These are phyloP conservation scores for Phenganax stokvisi DNA, from an alignment of 92 coral and sea anemone genomes.

Conservation along the genomic window DNA sequence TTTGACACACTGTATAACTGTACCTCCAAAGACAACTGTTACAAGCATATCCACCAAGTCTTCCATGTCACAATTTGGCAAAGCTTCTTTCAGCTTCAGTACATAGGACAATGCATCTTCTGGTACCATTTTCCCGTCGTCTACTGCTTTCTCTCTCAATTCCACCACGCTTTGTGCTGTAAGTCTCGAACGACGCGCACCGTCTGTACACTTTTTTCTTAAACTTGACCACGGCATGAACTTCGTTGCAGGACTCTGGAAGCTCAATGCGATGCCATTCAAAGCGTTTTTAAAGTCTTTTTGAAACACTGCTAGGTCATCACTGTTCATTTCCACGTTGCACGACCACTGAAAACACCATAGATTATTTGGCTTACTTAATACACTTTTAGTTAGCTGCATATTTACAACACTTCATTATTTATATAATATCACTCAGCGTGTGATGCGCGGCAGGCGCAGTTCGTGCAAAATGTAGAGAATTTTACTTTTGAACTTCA, in stretches of 20 bases:
- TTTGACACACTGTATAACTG: background rate
- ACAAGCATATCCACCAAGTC: constrained; percentile 70
- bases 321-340: constrained; percentile 63
- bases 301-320: constrained; percentile 60
- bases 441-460: too few species aligned
- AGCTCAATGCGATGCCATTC: constrained; percentile 71
- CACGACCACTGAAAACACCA: constrained; percentile 55
- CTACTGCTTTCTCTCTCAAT: constrained; percentile 53
- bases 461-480: too few species aligned
- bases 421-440: too few species aligned
- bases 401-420: too few species aligned
- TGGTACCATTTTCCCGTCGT: constrained; percentile 40
- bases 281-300: constrained; percentile 59
- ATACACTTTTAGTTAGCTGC: too few species aligned
- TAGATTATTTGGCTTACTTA: too few species aligned
- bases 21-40: constrained; percentile 80
- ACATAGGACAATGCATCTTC: constrained; percentile 72
- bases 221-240: constrained; percentile 31
- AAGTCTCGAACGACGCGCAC: constrained; percentile 58
- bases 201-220: constrained; percentile 57
- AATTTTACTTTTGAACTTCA: too few species aligned
- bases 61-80: constrained; percentile 60
- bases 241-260: constrained; percentile 59
- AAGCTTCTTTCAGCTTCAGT: constrained; percentile 49
- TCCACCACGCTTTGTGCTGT: constrained; percentile 64